These are phyloP conservation scores for Phenganax stokvisi DNA, from an alignment of 92 coral and sea anemone genomes.

Conservation along the genomic window DNA sequence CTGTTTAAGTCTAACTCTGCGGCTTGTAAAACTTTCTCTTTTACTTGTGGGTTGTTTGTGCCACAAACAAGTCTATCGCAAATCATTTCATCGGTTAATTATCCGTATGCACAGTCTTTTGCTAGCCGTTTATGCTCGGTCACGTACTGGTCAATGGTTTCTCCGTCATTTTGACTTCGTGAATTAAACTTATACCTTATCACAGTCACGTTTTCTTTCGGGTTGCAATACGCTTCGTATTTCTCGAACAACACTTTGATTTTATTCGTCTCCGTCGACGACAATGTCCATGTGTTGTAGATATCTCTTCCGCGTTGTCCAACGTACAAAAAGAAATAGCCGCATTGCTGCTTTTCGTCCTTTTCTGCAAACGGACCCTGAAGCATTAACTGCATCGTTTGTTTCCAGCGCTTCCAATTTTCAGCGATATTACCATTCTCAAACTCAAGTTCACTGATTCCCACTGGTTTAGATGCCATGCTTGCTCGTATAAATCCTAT, in stretches of 20 bases:
- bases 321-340: too few relatives aligned
- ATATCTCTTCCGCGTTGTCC: not conserved
- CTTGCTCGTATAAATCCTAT: too few relatives aligned
- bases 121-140: not conserved
- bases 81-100: not conserved
- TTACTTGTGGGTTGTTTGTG: slow-evolving; percentile 2
- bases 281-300: slow-evolving; percentile 4
- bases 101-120: not conserved
- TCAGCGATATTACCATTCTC: too few relatives aligned
- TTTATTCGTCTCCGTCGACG: not conserved
- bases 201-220: not conserved
- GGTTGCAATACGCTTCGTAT: not conserved
- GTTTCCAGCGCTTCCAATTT: too few relatives aligned
- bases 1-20: not conserved
- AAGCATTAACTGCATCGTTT: too few relatives aligned
- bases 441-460: too few relatives aligned
- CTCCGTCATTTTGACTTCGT: too few relatives aligned
- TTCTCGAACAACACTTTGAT: not conserved
- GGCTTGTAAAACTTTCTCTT: not conserved
- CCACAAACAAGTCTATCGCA: not conserved
- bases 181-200: not conserved
- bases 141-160: too few relatives aligned
- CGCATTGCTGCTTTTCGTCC: too few relatives aligned
- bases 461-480: too few relatives aligned
- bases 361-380: too few relatives aligned